Conservation (phyloP, 2,888 invertebrate species). For the Chirona hameri region DNA sequence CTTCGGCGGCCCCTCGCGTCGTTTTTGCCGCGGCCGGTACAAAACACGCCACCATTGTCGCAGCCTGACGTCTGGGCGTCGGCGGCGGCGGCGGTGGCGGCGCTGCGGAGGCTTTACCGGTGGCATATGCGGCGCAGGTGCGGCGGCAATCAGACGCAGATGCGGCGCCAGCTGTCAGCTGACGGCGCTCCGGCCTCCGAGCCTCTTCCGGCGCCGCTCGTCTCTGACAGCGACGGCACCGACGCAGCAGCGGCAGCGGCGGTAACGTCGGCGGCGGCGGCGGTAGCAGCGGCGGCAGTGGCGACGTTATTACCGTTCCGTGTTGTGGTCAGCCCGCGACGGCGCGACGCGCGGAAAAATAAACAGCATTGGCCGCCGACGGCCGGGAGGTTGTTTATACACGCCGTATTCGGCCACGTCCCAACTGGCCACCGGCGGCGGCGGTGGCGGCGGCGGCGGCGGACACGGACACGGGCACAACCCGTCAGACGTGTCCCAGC, state of each 20-base stretch:
- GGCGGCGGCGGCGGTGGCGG: too few species aligned
- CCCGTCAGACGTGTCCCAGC: too few species aligned
- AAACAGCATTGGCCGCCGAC: not conserved
- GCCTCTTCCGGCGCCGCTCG: not conserved
- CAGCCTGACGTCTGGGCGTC: not conserved
- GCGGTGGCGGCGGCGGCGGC: not conserved
- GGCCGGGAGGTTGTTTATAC: not conserved
- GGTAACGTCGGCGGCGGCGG: too few species aligned
- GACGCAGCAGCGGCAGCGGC: too few species aligned
- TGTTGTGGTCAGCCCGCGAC: not conserved
- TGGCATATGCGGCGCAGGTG: not conserved
- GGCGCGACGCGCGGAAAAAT: not conserved
- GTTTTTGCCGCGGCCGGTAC: not conserved
- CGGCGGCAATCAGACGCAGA: too few species aligned
- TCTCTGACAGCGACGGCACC: not conserved
- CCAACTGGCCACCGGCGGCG: not conserved
- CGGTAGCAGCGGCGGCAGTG: not conserved
- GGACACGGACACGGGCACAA: too few species aligned
- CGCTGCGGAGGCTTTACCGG: not conserved
- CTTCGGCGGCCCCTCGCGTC: not conserved
- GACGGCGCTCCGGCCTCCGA: not conserved
- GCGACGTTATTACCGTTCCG: not conserved
- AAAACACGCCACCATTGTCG: not conserved
- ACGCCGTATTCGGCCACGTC: not conserved
- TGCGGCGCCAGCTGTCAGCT: not conserved